phyloP scores from a whole-genome alignment of 1,140 invertebrate species.

The Drosophila bocki region DNA sequence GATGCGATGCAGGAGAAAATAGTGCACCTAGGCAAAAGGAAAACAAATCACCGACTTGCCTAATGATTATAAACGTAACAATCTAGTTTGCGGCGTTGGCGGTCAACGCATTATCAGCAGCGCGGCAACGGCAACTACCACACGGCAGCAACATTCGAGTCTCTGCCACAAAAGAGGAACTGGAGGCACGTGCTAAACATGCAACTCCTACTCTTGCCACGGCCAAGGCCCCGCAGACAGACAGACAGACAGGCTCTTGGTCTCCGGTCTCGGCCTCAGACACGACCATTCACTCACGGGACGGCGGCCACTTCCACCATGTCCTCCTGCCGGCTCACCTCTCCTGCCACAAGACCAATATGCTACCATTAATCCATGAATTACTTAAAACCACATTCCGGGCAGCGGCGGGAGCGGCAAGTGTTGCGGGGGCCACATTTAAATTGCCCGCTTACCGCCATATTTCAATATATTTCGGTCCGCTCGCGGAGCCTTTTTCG shows the following conservation, averaged over 20 bases:
- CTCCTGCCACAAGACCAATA: conserved; percentile 62
- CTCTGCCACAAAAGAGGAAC: conserved; percentile 38
- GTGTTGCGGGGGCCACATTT: conserved; percentile 60
- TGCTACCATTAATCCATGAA: conserved; percentile 83
- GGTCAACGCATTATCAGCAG: conserved; percentile 80
- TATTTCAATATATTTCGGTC: conserved; percentile 78
- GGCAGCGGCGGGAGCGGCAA: conserved; percentile 41
- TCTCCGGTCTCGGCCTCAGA: conserved; percentile 34
- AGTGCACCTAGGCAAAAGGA: conserved; percentile 13
- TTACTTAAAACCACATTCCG: conserved; percentile 82
- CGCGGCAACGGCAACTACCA: conserved; percentile 46
- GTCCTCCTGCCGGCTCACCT: background rate
- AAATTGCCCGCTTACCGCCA: conserved; percentile 82
- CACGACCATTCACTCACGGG: conserved; percentile 78
- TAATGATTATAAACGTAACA: conserved; percentile 82
- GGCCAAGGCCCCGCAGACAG: conserved; percentile 51
- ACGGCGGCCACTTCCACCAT: conserved; percentile 16
- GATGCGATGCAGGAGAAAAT: conserved; percentile 2
- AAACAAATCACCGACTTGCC: conserved; percentile 57
- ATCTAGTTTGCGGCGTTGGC: conserved; percentile 79
- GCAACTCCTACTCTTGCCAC: conserved; percentile 82
- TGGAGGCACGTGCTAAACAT: conserved; percentile 80
- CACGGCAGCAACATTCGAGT: conserved; percentile 55
- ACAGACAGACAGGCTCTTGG: conserved; percentile 40
- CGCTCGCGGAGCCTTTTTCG: background rate